Evolutionary conservation across 2,888 invertebrate genomes (phyloP).

Genomic region (Acheta domesticus): DNA sequence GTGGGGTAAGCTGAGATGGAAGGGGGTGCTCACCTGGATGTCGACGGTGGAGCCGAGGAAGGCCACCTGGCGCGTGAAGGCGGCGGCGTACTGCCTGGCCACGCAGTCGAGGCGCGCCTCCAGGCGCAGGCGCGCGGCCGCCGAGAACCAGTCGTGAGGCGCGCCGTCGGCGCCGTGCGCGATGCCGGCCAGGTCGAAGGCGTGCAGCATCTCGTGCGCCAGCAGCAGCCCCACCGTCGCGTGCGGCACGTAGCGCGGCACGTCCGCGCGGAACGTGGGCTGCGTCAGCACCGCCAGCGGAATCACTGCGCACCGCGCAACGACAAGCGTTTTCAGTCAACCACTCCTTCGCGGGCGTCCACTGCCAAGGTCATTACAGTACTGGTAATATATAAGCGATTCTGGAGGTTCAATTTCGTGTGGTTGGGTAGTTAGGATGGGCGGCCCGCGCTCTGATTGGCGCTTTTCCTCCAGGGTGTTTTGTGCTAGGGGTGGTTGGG

Average conservation of each 20-base stretch:
- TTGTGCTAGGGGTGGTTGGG: too few species aligned
- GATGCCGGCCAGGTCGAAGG: constrained; percentile 47
- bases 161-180: constrained; percentile 46
- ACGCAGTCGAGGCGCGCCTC: constrained; percentile 50
- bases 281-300: constrained; percentile 52
- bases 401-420: too few species aligned
- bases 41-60: constrained; percentile 50
- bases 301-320: constrained; percentile 48
- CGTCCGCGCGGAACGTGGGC: constrained; percentile 50
- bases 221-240: constrained; percentile 52
- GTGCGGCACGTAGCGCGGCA: constrained; percentile 51
- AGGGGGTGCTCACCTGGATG: constrained; percentile 46
- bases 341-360: not conserved
- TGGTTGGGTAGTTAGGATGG: too few species aligned
- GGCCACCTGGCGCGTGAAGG: constrained; percentile 49
- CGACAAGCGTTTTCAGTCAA: too few species aligned
- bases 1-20: too few species aligned
- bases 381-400: too few species aligned
- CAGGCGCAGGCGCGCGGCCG: constrained; percentile 48
- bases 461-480: too few species aligned
- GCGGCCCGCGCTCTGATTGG: too few species aligned
- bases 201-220: constrained; percentile 54
- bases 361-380: too few species aligned
- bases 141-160: constrained; percentile 47
- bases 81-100: constrained; percentile 49